These are phyloP conservation scores for Bungarus multicinctus DNA, from an alignment of 2,113 vertebrate genomes.

Conservation along the genomic window DNA sequence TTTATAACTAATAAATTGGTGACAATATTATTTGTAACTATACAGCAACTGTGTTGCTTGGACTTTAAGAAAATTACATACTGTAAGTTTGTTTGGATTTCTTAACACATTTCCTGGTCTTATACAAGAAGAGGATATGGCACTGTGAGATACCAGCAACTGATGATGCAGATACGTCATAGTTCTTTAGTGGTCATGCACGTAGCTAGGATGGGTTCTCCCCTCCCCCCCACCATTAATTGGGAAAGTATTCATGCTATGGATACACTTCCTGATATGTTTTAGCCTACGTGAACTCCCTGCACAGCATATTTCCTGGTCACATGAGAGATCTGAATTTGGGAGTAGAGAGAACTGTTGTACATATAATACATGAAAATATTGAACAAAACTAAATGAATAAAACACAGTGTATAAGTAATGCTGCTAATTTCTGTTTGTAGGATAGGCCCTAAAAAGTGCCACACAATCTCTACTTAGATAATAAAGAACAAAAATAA, in stretches of 20 bases:
- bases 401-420: background rate
- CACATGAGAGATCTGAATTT: background rate
- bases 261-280: background rate
- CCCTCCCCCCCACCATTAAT: background rate
- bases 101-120: constrained; percentile 64
- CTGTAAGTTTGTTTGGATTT: constrained; percentile 57
- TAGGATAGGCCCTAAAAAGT: background rate
- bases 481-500: background rate
- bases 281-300: background rate
- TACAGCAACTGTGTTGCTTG: background rate
- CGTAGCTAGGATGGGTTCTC: background rate
- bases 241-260: background rate
- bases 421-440: background rate
- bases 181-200: constrained; percentile 30
- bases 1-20: constrained; percentile 13
- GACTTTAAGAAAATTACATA: background rate
- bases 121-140: constrained; percentile 60
- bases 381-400: background rate
- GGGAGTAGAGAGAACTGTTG: background rate
- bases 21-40: constrained; percentile 22
- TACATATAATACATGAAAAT: background rate
- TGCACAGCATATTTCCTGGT: background rate
- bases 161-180: constrained; percentile 37
- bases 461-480: background rate
- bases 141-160: constrained; percentile 12